Percentiles rank a stretch among this genome's conserved stretches.
Conservation (phyloP, 2,888 invertebrate species). For the Pegoplata infirma region DNA sequence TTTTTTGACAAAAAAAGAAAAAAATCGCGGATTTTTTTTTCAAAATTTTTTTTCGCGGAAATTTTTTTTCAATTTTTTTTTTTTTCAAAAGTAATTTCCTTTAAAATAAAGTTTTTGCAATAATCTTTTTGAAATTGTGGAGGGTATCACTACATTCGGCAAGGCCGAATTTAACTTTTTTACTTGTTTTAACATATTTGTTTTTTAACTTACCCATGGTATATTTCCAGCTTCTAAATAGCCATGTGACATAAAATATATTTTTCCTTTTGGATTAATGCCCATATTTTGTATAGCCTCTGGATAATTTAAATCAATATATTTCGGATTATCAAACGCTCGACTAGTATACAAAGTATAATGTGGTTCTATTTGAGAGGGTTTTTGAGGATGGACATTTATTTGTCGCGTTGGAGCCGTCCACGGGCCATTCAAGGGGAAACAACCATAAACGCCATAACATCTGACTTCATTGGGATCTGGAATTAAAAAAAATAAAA, state of each 20-base stretch:
- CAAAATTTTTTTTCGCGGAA: too few species aligned
- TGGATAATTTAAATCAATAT: conserved; percentile 83
- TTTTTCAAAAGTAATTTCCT: too few species aligned
- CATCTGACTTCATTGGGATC: conserved; percentile 81
- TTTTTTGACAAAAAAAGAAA: too few species aligned
- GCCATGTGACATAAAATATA: conserved; percentile 90
- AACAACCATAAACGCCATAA: conserved; percentile 89
- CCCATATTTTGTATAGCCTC: conserved; percentile 82
- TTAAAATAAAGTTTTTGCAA: too few species aligned
- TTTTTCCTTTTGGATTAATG: conserved; percentile 82
- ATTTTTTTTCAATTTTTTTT: too few species aligned
- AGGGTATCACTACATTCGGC: too few species aligned
- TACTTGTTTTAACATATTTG: too few species aligned
- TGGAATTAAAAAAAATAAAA: conserved; percentile 61
- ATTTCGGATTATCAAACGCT: conserved; percentile 79
- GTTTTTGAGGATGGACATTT: conserved; percentile 86
- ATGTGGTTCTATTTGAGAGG: conserved; percentile 81
- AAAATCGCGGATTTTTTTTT: too few species aligned
- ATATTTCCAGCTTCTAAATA: conserved; percentile 91
- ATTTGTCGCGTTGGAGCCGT: conserved; percentile 87
- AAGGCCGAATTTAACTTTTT: too few species aligned
- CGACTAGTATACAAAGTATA: conserved; percentile 81
- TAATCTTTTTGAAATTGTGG: too few species aligned
- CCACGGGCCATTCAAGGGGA: conserved; percentile 88
- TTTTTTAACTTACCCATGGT: conserved; percentile 83